These are phyloP conservation scores for Zaprionus ornatus DNA, from an alignment of 1,140 invertebrate genomes.

Conservation along the genomic window DNA sequence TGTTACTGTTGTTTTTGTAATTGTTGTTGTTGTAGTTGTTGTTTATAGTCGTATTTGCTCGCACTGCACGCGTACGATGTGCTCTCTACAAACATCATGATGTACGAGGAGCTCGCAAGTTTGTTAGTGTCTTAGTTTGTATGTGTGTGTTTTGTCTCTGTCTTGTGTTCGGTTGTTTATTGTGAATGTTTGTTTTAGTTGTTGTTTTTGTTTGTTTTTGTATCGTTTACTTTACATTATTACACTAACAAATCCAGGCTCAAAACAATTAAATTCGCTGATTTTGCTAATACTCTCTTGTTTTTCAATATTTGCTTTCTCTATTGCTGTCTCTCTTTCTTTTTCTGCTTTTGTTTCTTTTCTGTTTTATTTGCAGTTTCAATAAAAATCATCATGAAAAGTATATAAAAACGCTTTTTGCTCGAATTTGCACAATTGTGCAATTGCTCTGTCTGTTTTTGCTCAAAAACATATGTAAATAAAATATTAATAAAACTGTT, in stretches of 20 bases:
- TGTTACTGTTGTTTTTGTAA: constrained; percentile 29
- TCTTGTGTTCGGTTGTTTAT: constrained; percentile 15
- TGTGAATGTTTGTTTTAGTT: constrained; percentile 34
- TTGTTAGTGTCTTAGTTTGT: constrained; percentile 4
- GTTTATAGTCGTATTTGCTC: neutral
- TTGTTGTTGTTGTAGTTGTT: constrained; percentile 8
- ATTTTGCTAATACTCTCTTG: constrained; percentile 50
- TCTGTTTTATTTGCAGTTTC: constrained; percentile 47
- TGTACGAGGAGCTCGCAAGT: neutral
- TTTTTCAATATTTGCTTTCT: constrained; percentile 1
- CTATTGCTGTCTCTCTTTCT: constrained; percentile 20
- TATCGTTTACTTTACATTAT: constrained; percentile 60
- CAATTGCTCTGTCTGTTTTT: constrained; percentile 6
- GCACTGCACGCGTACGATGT: neutral
- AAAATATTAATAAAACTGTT: constrained; percentile 49
- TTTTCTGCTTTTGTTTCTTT: constrained; percentile 42
- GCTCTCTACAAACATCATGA: neutral
- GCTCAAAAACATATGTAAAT: constrained; percentile 43
- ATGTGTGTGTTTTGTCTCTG: constrained; percentile 22
- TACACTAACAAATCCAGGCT: constrained; percentile 84
- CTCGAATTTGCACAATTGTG: constrained; percentile 31
- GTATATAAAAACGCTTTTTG: constrained; percentile 43
- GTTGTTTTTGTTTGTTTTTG: constrained; percentile 47
- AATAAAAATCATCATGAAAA: constrained; percentile 40
- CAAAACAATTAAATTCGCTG: constrained; percentile 73